Base-by-base conservation (phyloP, 2,797 vertebrate species). In the Sparidentex hasta region DNA sequence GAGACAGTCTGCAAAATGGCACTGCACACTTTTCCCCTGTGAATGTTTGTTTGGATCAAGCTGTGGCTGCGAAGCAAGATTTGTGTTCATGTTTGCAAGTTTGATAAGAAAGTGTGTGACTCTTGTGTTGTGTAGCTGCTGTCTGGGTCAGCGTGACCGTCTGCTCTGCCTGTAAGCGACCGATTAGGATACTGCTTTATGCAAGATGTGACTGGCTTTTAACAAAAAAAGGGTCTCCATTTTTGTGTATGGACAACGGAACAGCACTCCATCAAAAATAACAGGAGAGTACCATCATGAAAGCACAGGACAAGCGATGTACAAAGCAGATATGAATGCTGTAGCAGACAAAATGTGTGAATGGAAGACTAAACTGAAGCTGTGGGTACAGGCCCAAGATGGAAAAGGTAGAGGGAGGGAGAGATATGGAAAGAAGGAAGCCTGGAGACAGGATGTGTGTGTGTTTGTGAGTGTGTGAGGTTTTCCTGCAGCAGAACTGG, bases 401-500 rank as follows among this genome's bases (percentile, higher is more conserved):
- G 86, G 84, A 85, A 87, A 90, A 84, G 80, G 87, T 80, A 80
- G 58, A 74, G 76, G 82, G 74, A 77, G 78, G 80, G 82, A 80
- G 79, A 87, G 81, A 83, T 86, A 72, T 82, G 87, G 78, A 85
- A 87, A 89, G 78, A 78, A 74, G 56, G 72, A 62, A 81, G 63
- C 16, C 16, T 20, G 54, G 62, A 54, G 52, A 50, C 52, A 50
- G 48, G 38, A 11, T 84, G 17, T 66, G 82, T 23, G 18, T 81
- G 65, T 69, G 11, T 63, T 18, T 55, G 69, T 67, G 78, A 63
- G 69, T 71, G 65, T 43, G 62, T 38, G 57, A 71, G 75, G 76
- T 82, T 90, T 88, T 87, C 78, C 80, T 84, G 75, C 80, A 84
- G 80, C 79, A 81, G 86, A 87, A 81, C 87, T 63, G 89, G 89